Base-by-base conservation (phyloP, 2,113 vertebrate genomes). In the Xiphorhynchus elegans region DNA sequence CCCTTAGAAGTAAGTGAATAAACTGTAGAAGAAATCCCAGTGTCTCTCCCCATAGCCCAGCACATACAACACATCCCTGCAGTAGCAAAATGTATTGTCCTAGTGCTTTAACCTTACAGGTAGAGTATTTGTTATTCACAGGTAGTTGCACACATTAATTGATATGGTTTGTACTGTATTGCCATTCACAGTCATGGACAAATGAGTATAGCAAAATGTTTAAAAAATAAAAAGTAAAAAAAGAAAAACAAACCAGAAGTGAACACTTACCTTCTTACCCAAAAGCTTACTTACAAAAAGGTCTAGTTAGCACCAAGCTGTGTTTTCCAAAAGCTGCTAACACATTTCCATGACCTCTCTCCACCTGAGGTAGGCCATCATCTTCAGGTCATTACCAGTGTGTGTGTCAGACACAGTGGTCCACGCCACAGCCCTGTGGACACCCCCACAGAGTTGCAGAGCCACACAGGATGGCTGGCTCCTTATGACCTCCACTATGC, bases 41-140 rank as follows among this genome's bases (percentile, higher is more conserved):
- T 31, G 47, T 49, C 21, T 59, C 67, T 66, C 50, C 62, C 33
- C 6, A 2, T 40, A 55, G 18, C 37, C 33, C 52, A 70, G 35
- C 33, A 80, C n/a, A 73, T 25, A n/a, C 21, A 64, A 39, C 11
- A 28, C 46, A n/a, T 39, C 23, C 28, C 40, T 37, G 52, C 13
- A 55, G 59, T 2, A 42, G 33, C 17, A 56, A 66, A 74, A 60
- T 0, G 0, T 25, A 17, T n/a, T n/a, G 39, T 44, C 23, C 4
- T 1, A 47, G 29, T 26, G 10, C 37, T 62, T 35, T 59, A 69
- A 19, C 3, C 11, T 24, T 25, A 33, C 23, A 31, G 20, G 29
- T 6, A 15, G 17, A 46, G 8, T 6, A 23, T 17, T 47, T 58
- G 19, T 68, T 44, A 73, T 33, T 55, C 67, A 13, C 31, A 29